Evolutionary conservation across 2,888 invertebrate species (phyloP).

Genomic region (Danaus chrysippus): DNA sequence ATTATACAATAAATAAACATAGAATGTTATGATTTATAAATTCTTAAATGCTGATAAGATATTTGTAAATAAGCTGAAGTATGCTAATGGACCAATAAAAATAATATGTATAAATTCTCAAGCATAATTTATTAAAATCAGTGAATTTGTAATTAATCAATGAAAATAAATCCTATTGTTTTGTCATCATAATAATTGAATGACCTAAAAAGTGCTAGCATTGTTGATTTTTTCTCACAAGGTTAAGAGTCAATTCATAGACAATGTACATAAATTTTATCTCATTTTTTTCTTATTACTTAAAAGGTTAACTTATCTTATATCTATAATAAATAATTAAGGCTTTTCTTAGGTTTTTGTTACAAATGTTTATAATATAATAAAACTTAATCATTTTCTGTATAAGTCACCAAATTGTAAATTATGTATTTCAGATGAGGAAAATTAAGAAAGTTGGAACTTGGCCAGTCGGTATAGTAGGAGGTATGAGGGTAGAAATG

Average conservation of each 20-base stretch:
- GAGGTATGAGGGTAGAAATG: constrained; percentile 94
- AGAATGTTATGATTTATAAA: background rate
- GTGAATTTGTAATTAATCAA: no score
- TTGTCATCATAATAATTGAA: no score
- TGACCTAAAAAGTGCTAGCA: no score
- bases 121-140: no score
- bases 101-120: background rate
- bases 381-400: background rate
- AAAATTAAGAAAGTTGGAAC: constrained; percentile 91
- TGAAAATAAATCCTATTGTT: no score
- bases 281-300: no score
- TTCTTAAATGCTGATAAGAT: background rate
- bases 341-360: no score
- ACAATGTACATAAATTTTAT: no score
- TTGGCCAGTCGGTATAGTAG: constrained; percentile 98
- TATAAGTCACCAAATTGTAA: background rate
- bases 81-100: background rate
- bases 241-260: no score
- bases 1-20: background rate
- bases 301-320: no score
- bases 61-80: background rate
- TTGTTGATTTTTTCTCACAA: no score
- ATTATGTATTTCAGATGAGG: constrained; percentile 81
- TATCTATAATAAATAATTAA: no score
- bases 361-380: background rate